Percentiles rank a stretch among this genome's conserved stretches.
Evolutionary conservation across 2,888 invertebrate species (phyloP).

Genomic region (Cataglyphis cursor): DNA sequence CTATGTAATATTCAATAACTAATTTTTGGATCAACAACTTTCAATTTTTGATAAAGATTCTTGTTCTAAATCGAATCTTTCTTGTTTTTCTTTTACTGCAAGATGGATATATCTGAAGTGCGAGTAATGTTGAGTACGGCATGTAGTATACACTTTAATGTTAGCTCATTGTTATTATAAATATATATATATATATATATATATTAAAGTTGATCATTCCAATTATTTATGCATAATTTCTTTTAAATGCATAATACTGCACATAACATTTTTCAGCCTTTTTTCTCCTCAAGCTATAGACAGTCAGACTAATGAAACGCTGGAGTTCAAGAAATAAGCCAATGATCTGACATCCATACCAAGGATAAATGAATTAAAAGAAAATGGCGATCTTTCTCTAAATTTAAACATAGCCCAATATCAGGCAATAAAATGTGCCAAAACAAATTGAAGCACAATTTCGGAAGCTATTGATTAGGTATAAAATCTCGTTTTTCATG

Average conservation of each 20-base stretch:
- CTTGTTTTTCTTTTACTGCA: constrained; percentile 6
- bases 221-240: constrained; percentile 43
- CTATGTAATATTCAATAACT: constrained; percentile 77
- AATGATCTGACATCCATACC: constrained; percentile 62
- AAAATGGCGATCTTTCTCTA: constrained; percentile 15
- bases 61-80: not conserved
- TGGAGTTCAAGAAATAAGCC: constrained; percentile 81
- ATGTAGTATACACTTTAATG: constrained; percentile 62
- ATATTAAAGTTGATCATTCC: constrained; percentile 53
- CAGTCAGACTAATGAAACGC: constrained; percentile 76
- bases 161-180: constrained; percentile 57
- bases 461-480: constrained; percentile 19
- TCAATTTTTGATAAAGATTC: not conserved
- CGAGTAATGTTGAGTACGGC: constrained; percentile 60
- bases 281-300: constrained; percentile 83
- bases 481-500: constrained; percentile 11
- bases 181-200: constrained; percentile 35
- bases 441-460: constrained; percentile 6
- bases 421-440: not conserved
- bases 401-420: constrained; percentile 36
- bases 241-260: constrained; percentile 72
- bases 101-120: constrained; percentile 67
- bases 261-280: constrained; percentile 85
- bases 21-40: not conserved
- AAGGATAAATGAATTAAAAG: constrained; percentile 42